Evolutionary conservation across 2,113 vertebrate species (phyloP).

Genomic region (Etheostoma cragini): DNA sequence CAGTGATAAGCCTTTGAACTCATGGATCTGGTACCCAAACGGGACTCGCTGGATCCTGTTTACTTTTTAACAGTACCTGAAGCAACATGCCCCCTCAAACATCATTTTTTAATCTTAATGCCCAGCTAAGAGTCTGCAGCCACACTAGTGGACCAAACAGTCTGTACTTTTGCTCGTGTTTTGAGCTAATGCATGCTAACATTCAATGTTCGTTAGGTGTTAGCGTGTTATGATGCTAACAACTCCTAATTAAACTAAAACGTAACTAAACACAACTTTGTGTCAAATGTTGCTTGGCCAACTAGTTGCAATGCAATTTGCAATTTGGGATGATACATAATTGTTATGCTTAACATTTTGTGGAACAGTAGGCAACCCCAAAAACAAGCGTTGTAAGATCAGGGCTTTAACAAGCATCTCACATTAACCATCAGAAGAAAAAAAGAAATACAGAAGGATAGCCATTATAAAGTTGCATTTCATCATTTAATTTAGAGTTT

Average conservation of each 20-base stretch:
- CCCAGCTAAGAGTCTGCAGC: not conserved
- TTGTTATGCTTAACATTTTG: not conserved
- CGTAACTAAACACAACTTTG: not conserved
- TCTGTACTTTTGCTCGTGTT: no score
- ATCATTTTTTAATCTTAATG: no score
- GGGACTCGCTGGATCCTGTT: not conserved
- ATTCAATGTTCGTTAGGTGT: not conserved
- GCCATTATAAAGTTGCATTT: conserved; percentile 5
- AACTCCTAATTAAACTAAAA: not conserved
- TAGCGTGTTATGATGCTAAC: not conserved
- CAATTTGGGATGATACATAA: not conserved
- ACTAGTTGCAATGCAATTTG: not conserved
- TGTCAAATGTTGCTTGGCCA: not conserved
- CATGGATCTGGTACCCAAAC: not conserved
- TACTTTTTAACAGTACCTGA: not conserved
- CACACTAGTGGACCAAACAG: not conserved
- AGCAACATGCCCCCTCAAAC: not conserved
- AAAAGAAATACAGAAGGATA: not conserved
- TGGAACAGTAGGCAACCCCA: not conserved
- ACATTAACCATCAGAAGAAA: not conserved
- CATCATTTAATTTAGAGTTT: conserved; percentile 10
- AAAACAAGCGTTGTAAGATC: not conserved
- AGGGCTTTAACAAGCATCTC: not conserved
- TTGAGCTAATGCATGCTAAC: no score
- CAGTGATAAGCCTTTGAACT: not conserved